phyloP scores from a whole-genome alignment of 1,140 invertebrate species.

The Bradysia coprophila region DNA sequence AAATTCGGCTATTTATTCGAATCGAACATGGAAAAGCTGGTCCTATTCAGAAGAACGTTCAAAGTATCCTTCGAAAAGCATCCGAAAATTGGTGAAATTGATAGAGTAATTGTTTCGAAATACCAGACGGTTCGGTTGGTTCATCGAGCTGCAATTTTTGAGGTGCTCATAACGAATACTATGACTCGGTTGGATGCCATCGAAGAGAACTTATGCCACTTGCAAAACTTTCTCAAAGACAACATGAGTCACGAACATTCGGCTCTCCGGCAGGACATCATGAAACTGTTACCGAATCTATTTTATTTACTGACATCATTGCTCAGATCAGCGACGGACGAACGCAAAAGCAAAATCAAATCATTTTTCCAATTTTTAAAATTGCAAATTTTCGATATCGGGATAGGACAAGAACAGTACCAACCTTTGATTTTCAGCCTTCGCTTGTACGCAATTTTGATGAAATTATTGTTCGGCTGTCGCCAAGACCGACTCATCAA shows the following conservation, averaged over 20 bases:
- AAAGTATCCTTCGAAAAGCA: not conserved
- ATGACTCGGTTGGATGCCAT: not conserved
- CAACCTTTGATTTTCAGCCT: not conserved
- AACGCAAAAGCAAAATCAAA: not conserved
- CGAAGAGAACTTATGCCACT: not conserved
- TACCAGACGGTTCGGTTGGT: not conserved
- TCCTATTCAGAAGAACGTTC: not conserved
- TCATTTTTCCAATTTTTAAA: not conserved
- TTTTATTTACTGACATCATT: not conserved
- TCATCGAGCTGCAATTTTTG: not conserved
- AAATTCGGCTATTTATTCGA: not conserved
- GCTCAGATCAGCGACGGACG: not conserved
- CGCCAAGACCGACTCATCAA: not conserved
- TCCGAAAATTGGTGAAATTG: not conserved
- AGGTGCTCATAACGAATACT: not conserved
- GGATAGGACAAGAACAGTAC: not conserved
- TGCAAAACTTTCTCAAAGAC: not conserved
- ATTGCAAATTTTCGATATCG: not conserved
- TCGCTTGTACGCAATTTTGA: not conserved
- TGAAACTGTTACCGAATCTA: not conserved
- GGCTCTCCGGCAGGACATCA: not conserved
- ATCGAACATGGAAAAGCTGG: not conserved
- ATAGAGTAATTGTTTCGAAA: not conserved
- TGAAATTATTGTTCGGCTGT: not conserved
- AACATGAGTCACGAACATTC: not conserved